These are phyloP conservation scores for Pollachius pollachius DNA, from an alignment of 2,113 vertebrate genomes.

Conservation along the genomic window DNA sequence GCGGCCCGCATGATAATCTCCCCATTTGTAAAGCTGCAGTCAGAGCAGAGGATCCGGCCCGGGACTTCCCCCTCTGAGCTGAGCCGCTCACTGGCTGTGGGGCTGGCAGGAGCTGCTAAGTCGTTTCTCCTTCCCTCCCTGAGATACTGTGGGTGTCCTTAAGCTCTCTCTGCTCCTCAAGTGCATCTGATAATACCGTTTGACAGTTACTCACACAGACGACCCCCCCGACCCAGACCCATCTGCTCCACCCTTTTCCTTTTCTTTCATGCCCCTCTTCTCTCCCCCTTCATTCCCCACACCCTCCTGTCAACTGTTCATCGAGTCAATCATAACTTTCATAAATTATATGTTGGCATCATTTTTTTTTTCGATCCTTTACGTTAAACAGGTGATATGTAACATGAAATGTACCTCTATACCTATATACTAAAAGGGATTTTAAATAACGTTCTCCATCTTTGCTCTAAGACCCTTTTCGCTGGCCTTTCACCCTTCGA, in stretches of 20 bases:
- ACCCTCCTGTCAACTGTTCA: background rate
- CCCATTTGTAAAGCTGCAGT: no score
- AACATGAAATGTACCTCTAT: no score
- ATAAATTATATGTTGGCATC: background rate
- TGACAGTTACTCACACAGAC: conserved; percentile 39
- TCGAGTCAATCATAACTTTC: no score
- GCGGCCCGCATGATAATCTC: no score
- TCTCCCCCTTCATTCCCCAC: background rate
- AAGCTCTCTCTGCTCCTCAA: conserved; percentile 23
- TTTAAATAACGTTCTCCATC: no score
- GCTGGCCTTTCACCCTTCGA: background rate
- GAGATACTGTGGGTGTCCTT: conserved; percentile 1
- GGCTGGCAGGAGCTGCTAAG: no score
- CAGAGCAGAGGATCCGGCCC: no score
- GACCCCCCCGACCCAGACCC: conserved; percentile 34
- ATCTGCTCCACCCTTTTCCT: background rate
- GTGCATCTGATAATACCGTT: conserved; percentile 46
- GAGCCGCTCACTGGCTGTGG: no score
- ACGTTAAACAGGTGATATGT: background rate
- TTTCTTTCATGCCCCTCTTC: background rate
- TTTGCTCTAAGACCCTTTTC: background rate
- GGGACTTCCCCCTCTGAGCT: no score
- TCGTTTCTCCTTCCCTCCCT: conserved; percentile 12
- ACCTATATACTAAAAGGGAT: no score
- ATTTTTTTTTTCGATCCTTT: background rate